Base-by-base conservation (phyloP, 2,797 vertebrate genomes). In the Mus spretus region DNA sequence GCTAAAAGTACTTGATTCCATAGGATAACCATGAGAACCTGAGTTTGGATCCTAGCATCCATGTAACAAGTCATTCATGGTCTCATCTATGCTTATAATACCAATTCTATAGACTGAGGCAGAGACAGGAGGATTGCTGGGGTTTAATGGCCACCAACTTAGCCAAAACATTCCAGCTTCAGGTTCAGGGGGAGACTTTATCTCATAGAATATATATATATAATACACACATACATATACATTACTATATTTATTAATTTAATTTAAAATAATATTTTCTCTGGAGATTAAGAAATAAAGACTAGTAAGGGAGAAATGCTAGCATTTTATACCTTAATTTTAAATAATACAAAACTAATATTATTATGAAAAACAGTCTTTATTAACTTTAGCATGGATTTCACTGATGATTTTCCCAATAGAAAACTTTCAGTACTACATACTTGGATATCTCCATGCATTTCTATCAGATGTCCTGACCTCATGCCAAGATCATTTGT, bases 291-390 rank as follows among this genome's bases (percentile, higher is more conserved):
- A 82, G 37, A 89, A 92, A 40, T 82, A 7, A 22, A 95, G 15
- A 90, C 20, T 24, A 72, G 50, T 37, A 37, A 47, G 28, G 61
- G 28, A 24, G 44, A 61, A 80, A 80, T 81, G 24, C 19, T 84
- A 79, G 63, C 19, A 55, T 79, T 95, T 89, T 63, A 53, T 57
- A 28, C 31, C n/a, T 89, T 61, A 63, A 78, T 75, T 80, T 81
- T 44, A 50, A 75, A 80, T 37, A 37, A 15, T 75, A 75, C 55
- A 47, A 74, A 85, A 84, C 20, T 34, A 72, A 24, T 89, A 70
- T 89, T 70, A 65, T 84, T 40, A 22, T 79, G n/a, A 13, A 79
- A 89, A 61, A 22, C 26, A 31, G 50, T 28, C 22, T 53, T 92
- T 77, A 91, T 75, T 47, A 89, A 78, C 34, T 37, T 86, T 55